Conservation (phyloP, 2,888 invertebrate species). For the Amiota minor region DNA sequence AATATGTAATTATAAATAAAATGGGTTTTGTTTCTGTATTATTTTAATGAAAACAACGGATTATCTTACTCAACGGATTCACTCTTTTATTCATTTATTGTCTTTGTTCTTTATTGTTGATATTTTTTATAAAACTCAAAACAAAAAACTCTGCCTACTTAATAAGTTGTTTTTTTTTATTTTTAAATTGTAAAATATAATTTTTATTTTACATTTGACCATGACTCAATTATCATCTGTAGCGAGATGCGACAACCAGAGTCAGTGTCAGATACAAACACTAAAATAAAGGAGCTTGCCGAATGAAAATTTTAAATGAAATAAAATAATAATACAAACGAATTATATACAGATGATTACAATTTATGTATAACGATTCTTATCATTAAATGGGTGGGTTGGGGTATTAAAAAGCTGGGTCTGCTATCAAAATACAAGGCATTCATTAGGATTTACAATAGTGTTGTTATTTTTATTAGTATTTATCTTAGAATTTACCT, state of each 20-base stretch:
- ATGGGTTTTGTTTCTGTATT: too few relatives aligned
- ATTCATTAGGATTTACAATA: too few relatives aligned
- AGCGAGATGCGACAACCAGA: slow-evolving; percentile 2
- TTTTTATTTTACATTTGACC: not conserved
- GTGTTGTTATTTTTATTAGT: too few relatives aligned
- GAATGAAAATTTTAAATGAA: too few relatives aligned
- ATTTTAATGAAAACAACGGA: not conserved
- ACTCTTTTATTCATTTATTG: not conserved
- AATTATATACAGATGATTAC: too few relatives aligned
- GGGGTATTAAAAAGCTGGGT: not conserved
- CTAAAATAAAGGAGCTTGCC: not conserved
- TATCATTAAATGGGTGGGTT: not conserved
- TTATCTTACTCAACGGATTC: not conserved
- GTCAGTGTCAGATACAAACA: not conserved
- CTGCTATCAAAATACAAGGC: not conserved
- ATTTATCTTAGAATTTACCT: too few relatives aligned
- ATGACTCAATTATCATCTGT: slow-evolving; percentile 19
- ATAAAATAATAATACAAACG: too few relatives aligned
- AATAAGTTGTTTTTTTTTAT: not conserved
- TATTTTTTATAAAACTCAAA: not conserved
- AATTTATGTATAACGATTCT: too few relatives aligned
- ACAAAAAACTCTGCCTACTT: not conserved
- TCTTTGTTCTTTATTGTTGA: not conserved
- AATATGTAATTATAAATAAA: too few relatives aligned
- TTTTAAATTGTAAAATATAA: slow-evolving; percentile 5